Conservation (phyloP, 2,888 invertebrate species). For the Brachyptera putata region DNA sequence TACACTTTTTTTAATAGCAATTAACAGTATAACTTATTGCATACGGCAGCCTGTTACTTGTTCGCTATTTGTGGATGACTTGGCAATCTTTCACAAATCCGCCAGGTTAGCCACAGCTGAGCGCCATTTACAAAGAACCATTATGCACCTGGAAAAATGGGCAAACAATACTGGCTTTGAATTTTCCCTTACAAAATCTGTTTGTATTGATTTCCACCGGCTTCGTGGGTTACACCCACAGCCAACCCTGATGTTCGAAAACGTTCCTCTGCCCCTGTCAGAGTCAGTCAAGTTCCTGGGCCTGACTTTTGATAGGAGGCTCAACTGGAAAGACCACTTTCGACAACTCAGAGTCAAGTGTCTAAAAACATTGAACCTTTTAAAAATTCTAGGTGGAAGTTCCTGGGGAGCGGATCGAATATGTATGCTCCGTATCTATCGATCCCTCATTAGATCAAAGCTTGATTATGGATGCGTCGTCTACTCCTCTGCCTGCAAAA, state of each 20-base stretch:
- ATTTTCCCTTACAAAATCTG: conserved; percentile 6
- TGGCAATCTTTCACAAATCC: conserved; percentile 12
- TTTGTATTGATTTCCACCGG: conserved; percentile 14
- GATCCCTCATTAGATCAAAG: background rate
- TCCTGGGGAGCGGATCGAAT: conserved; percentile 13
- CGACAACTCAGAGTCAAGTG: background rate
- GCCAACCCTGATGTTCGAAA: conserved; percentile 7
- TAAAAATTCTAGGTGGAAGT: background rate
- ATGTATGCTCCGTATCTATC: conserved; percentile 5
- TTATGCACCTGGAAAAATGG: conserved; percentile 10
- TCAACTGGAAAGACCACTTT: conserved; percentile 19
- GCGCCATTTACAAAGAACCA: background rate
- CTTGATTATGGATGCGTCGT: conserved; percentile 8
- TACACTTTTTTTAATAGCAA: conserved; percentile 21
- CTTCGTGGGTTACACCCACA: background rate
- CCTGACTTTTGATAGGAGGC: background rate
- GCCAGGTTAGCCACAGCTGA: background rate
- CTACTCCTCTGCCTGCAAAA: background rate
- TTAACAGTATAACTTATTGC: conserved; percentile 11
- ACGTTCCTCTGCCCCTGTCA: background rate
- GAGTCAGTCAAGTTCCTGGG: conserved; percentile 8
- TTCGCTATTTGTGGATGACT: conserved; percentile 22
- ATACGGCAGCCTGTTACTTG: background rate
- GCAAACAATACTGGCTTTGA: conserved; percentile 14
- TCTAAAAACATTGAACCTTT: conserved; percentile 6